Conservation (phyloP, 1,140 invertebrate species). For the Sitodiplosis mosellana region DNA sequence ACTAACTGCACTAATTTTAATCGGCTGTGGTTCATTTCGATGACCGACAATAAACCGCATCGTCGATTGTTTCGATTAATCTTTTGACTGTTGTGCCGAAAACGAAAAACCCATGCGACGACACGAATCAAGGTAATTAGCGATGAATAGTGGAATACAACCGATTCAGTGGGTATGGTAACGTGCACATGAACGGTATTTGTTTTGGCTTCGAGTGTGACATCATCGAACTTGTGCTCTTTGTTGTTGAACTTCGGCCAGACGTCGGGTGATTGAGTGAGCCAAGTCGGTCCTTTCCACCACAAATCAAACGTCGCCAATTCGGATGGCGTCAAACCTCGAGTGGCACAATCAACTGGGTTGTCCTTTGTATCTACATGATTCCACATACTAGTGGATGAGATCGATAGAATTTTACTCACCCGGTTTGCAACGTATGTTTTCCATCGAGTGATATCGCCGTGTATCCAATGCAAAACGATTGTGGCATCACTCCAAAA, state of each 20-base stretch:
- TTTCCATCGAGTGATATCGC: constrained; percentile 10
- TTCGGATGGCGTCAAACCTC: constrained; percentile 5
- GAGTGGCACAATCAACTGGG: constrained; percentile 11
- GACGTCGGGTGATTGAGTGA: neutral
- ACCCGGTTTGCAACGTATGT: constrained; percentile 21
- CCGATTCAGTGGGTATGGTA: too few relatives aligned
- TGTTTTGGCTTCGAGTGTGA: too few relatives aligned
- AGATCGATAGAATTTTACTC: constrained; percentile 12
- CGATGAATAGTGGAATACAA: too few relatives aligned
- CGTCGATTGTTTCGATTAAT: too few relatives aligned
- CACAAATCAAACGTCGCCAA: constrained; percentile 7
- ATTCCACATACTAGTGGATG: constrained; percentile 7
- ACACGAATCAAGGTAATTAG: too few relatives aligned
- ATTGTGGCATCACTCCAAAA: constrained; percentile 7
- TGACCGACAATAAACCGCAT: too few relatives aligned
- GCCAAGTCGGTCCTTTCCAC: constrained; percentile 10
- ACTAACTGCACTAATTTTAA: neutral
- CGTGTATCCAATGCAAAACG: constrained; percentile 13
- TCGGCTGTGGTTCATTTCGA: neutral
- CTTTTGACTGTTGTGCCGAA: too few relatives aligned
- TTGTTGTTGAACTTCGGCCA: neutral
- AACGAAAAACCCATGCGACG: too few relatives aligned
- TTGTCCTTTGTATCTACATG: constrained; percentile 11
- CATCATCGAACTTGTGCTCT: neutral
- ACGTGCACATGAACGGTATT: too few relatives aligned